These are phyloP conservation scores for Lepidochitona cinerea DNA, from an alignment of 2,888 invertebrate genomes.

Conservation along the genomic window DNA sequence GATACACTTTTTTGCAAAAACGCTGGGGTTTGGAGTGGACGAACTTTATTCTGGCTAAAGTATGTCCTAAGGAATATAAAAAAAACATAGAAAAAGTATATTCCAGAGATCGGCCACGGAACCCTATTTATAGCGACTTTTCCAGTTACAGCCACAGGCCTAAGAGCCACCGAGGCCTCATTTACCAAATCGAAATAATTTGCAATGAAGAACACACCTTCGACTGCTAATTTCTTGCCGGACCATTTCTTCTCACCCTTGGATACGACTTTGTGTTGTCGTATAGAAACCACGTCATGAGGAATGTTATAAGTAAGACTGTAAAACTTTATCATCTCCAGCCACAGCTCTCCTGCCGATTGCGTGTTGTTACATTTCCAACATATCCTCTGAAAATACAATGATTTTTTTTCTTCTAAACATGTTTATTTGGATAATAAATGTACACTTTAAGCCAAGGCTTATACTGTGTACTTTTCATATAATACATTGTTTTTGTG, in stretches of 20 bases:
- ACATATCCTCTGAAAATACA: not conserved
- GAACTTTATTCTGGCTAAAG: not conserved
- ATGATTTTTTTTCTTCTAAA: too few relatives aligned
- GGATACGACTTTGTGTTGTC: constrained; percentile 68
- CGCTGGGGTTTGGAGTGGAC: too few relatives aligned
- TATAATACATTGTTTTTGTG: too few relatives aligned
- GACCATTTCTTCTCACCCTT: constrained; percentile 75
- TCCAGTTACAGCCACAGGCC: not conserved
- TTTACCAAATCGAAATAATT: too few relatives aligned
- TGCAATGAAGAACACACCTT: too few relatives aligned
- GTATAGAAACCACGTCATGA: constrained; percentile 72
- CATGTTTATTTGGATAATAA: too few relatives aligned
- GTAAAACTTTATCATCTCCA: constrained; percentile 74
- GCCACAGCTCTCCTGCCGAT: constrained; percentile 72
- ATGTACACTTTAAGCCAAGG: too few relatives aligned
- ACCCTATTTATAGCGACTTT: too few relatives aligned
- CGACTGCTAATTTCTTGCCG: constrained; percentile 74
- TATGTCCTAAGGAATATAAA: not conserved
- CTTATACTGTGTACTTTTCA: too few relatives aligned
- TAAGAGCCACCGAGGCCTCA: not conserved
- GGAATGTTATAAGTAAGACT: constrained; percentile 72
- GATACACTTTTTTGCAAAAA: too few relatives aligned
- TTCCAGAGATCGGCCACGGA: not conserved
- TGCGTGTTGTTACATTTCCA: constrained; percentile 67
- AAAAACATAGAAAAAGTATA: not conserved